Conservation (phyloP, 2,797 vertebrate genomes). For the Euphonia xanthogaster region DNA sequence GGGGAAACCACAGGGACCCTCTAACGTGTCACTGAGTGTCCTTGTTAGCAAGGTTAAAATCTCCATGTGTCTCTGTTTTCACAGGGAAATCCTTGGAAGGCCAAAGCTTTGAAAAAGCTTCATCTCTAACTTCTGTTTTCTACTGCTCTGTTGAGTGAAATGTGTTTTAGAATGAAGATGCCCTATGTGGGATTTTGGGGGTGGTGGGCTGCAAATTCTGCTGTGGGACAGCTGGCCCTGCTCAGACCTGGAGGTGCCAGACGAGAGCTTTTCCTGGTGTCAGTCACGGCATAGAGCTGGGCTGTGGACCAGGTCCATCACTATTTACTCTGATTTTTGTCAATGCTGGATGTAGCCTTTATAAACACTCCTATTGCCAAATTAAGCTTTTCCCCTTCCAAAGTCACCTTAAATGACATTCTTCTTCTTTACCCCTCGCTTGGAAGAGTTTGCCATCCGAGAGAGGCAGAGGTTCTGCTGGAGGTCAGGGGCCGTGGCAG, state of each 20-base stretch:
- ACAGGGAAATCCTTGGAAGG: not conserved
- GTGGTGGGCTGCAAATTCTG: not conserved
- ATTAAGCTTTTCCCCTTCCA: constrained; percentile 21
- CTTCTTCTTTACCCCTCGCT: not conserved
- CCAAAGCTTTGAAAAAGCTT: not conserved
- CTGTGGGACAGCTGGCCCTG: rapidly evolving
- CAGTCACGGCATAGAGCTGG: rapidly evolving
- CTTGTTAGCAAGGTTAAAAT: not conserved
- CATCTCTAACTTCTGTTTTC: not conserved
- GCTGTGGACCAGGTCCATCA: not conserved
- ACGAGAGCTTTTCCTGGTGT: not conserved
- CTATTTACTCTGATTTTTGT: not conserved
- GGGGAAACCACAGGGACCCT: rapidly evolving
- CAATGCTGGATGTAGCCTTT: not conserved
- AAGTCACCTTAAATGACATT: constrained; percentile 19
- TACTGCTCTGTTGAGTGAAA: not conserved
- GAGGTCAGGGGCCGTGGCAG: rapidly evolving
- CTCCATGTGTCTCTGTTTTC: not conserved
- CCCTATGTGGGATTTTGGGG: not conserved
- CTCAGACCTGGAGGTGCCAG: not conserved
- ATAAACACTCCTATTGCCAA: constrained; percentile 23
- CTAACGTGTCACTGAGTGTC: not conserved
- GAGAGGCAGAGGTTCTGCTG: not conserved
- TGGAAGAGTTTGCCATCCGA: not conserved
- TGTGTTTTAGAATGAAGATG: not conserved